Conservation (phyloP, 2,888 invertebrate species). For the Drosophila atripex region DNA sequence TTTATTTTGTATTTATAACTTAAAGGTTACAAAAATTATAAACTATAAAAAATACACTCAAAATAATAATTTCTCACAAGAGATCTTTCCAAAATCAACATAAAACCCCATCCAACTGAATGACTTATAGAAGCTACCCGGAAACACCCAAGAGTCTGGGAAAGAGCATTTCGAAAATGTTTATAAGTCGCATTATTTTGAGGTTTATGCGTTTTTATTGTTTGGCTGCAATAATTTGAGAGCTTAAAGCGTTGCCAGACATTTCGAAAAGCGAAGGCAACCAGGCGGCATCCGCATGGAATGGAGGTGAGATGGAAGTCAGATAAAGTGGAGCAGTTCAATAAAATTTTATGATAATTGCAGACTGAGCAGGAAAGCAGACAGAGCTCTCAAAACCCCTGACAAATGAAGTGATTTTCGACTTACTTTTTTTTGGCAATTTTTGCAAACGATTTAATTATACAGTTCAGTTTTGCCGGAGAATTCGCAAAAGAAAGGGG, state of each 20-base stretch:
- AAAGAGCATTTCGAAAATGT: conserved; percentile 26
- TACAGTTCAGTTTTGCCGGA: conserved; percentile 49
- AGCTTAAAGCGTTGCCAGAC: conserved; percentile 67
- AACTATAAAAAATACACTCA: background rate
- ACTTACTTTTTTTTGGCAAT: conserved; percentile 40
- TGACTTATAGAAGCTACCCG: background rate
- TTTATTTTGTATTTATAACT: background rate
- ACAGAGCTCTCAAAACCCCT: conserved; percentile 35
- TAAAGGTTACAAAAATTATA: background rate
- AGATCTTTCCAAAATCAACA: background rate
- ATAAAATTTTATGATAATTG: conserved; percentile 81
- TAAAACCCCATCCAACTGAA: background rate
- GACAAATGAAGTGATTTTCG: conserved; percentile 75
- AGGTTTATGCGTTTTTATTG: conserved; percentile 75
- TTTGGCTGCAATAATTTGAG: conserved; percentile 72
- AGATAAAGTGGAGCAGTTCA: conserved; percentile 73
- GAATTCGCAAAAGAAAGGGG: background rate
- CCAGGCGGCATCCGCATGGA: conserved; percentile 25
- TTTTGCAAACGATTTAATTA: conserved; percentile 68
- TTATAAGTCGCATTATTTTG: conserved; percentile 68
- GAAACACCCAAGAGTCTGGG: background rate
- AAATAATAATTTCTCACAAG: background rate
- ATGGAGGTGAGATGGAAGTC: conserved; percentile 33
- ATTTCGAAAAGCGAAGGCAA: conserved; percentile 12
- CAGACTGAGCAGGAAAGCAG: conserved; percentile 48